phyloP scores from a whole-genome alignment of 2,113 vertebrate genomes.

The Myocastor coypus region DNA sequence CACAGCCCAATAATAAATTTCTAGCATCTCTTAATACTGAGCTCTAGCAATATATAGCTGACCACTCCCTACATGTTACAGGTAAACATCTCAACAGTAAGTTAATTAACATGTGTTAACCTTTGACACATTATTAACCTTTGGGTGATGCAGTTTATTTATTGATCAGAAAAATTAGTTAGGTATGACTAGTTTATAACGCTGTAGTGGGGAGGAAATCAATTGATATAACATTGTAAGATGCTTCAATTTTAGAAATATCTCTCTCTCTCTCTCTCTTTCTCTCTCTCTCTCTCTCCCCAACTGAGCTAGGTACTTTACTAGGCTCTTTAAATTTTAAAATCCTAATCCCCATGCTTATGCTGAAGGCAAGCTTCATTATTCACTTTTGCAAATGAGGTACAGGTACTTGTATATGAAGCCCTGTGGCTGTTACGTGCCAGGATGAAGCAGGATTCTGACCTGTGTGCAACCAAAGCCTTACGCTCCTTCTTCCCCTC shows the following conservation, averaged over 20 bases:
- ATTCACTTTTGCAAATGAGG: neutral
- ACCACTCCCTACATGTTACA: neutral
- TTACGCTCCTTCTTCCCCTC: neutral
- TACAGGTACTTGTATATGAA: neutral
- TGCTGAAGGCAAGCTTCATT: constrained; percentile 7
- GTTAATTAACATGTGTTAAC: neutral
- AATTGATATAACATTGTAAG: neutral
- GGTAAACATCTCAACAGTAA: neutral
- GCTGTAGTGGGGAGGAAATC: neutral
- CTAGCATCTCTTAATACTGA: neutral
- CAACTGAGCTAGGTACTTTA: neutral
- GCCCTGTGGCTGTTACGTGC: neutral
- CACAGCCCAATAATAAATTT: neutral
- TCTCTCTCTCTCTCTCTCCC: neutral
- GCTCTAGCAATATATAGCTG: neutral
- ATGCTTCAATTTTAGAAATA: neutral
- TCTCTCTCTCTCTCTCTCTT: neutral
- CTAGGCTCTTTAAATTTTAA: constrained; percentile 50
- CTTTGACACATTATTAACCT: neutral
- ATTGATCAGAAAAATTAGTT: neutral
- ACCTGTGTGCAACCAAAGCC: accelerated
- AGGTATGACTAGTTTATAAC: neutral
- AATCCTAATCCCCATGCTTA: constrained; percentile 52
- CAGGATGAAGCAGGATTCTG: neutral
- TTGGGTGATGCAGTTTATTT: neutral